These are phyloP conservation scores for Sarcoramphus papa DNA, from an alignment of 2,797 vertebrate genomes.

Conservation along the genomic window DNA sequence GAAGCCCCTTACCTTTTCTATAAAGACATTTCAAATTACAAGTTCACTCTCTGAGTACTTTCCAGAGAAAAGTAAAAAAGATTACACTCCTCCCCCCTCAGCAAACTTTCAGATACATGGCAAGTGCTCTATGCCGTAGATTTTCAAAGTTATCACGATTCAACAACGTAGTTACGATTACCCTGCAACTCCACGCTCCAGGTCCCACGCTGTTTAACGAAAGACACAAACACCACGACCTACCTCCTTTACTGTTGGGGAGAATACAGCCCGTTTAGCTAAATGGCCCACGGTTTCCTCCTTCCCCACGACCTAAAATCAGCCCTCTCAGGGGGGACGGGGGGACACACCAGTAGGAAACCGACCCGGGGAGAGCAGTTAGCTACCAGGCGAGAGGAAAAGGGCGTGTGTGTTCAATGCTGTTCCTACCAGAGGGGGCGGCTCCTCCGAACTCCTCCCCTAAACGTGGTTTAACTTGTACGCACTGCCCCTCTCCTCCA, in stretches of 20 bases:
- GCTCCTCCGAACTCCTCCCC: constrained; percentile 32
- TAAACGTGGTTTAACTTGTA: neutral
- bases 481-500: neutral
- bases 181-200: neutral
- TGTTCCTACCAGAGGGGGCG: neutral
- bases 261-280: neutral
- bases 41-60: neutral
- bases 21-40: neutral
- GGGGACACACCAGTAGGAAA: neutral
- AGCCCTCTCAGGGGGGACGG: no score
- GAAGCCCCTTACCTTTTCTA: neutral
- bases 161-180: neutral
- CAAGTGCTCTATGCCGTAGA: no score
- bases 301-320: neutral
- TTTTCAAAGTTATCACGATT: neutral
- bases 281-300: neutral
- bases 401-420: neutral
- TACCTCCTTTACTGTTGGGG: neutral
- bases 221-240: neutral
- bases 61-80: neutral
- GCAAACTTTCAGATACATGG: neutral
- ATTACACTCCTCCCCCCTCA: neutral
- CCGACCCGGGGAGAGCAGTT: neutral
- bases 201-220: neutral
- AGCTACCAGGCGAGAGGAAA: neutral